Evolutionary conservation across 2,888 invertebrate species (phyloP), one percentile per base, ranked within the genome.

Genomic region (Pyrocoelia pectoralis): DNA sequence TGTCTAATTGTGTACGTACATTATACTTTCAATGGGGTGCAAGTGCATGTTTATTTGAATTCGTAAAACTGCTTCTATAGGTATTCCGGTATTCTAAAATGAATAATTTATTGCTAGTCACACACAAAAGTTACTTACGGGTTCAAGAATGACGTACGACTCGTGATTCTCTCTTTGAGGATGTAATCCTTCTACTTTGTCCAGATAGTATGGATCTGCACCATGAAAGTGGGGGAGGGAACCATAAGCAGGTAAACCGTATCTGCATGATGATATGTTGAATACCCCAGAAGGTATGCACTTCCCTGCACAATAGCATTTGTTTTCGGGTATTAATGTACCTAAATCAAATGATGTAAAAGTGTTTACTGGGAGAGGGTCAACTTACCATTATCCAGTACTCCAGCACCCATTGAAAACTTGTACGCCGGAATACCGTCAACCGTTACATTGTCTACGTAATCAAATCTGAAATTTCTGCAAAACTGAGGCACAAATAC

Each of bases 211-310:
- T 0, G 88, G 87, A 81, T 94, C 94, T 0, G 87, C 95, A 71
- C 89, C 85, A 74, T 89, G 84, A 80, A 93, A 95, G 81, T 95
- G 94, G 0, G 96, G 96, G 70, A 92, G 86, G 0, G 94, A 92
- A 69, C 93, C 86, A 76, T 92, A 93, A 0, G 91, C 89, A 0
- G 95, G 95, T 0, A 94, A 90, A 3, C 91, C 93, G 75, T 84
- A 91, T 54, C 92, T 87, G 71, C 93, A 94, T 0, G 89, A 83
- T 0, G 92, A 91, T n/a, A 92, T 87, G 80, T 93, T 92, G 80
- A 93, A 84, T 24, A 89, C 84, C 0, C 94, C 94, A 1, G 87
- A 85, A 64, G 92, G 92, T 10, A 84, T 83, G 76, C 93, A 93
- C 57, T 88, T 84, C 0, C 90, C 92, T 56, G 86, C 85, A 76